Base-by-base conservation (phyloP, 2,113 vertebrate genomes). In the Microtus montanus region DNA sequence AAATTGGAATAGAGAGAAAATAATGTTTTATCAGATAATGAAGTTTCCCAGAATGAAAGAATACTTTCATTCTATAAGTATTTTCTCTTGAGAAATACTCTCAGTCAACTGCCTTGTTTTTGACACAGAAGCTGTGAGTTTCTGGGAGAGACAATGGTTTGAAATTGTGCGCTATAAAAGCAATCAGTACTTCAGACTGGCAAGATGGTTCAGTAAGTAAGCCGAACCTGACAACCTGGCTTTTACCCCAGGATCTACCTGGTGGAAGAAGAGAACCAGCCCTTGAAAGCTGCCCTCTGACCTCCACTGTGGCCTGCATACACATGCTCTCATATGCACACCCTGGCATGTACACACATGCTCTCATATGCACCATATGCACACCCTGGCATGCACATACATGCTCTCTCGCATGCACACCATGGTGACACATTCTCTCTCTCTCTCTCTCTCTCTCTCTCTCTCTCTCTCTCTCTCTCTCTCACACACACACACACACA, bases 51-150 rank as follows among this genome's bases (percentile, higher is more conserved):
- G 49, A 49, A 49, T 49, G 49, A 49, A 49, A 49, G 49, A 49
- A 49, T 49, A 49, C 49, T 91, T 80, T 94, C 66, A 80, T 33
- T 91, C 94, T 66, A 78, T 49, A 74, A 80, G 33, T 33, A 83
- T 88, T 94, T 85, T 35, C 71, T 92, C 79, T 88, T 44, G 44
- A 74, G 7, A 91, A 91, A 52, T 85, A 86, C 2, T 68, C 22
- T 61, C 63, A 30, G 47, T 70, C 24, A 58, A 82, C 22, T 47
- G 5, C 5, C 12, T 87, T 92, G 33, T 41, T 87, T 75, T 79
- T 92, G 83, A 94, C 49, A 52, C 4, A 82, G 77, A 93, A 79
- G 49, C 15, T n/a, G 41, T 74, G 22, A 38, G 24, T 63, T 28
- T 30, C 79, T 87, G 38, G 88, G 54, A 85, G 61, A 71, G n/a